Percentiles rank a stretch among this genome's conserved stretches.
phyloP scores from a whole-genome alignment of 1,140 invertebrate genomes.

The Musca domestica region DNA sequence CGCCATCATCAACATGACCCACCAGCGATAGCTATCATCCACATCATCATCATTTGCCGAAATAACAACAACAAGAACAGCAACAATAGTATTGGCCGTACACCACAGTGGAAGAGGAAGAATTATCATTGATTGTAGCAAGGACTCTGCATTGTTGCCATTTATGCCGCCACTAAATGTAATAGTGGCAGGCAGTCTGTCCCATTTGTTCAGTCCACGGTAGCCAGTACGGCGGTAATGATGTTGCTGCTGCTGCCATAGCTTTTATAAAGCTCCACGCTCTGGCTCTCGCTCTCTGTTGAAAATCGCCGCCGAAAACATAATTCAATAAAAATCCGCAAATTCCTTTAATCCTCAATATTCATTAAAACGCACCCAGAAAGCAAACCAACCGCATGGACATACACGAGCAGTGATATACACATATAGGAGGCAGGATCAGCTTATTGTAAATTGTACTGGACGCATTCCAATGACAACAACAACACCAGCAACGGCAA shows the following conservation, averaged over 20 bases:
- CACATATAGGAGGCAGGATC: background rate
- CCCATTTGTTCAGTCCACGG: background rate
- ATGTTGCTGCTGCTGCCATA: background rate
- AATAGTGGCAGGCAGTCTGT: background rate
- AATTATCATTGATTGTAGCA: slow-evolving; percentile 1
- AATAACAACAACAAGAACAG: background rate
- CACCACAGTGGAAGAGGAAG: background rate
- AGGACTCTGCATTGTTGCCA: background rate
- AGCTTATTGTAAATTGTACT: background rate
- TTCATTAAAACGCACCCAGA: slow-evolving; percentile 52
- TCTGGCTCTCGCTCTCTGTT: background rate
- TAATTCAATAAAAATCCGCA: slow-evolving; percentile 54
- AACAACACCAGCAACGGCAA: too few relatives aligned
- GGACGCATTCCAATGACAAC: background rate
- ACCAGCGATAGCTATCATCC: background rate
- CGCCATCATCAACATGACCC: background rate
- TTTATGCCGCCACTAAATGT: slow-evolving; percentile 17
- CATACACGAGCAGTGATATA: slow-evolving; percentile 9
- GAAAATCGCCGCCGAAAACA: slow-evolving; percentile 36
- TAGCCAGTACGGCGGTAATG: background rate
- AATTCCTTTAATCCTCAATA: slow-evolving; percentile 54
- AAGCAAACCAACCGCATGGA: slow-evolving; percentile 15
- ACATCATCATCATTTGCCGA: background rate
- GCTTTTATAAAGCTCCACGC: background rate
- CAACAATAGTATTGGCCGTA: background rate